A percentile compares a stretch with the other conserved stretches of the same genome.
phyloP scores from a whole-genome alignment of 2,113 vertebrate species.

The Cynocephalus volans region DNA sequence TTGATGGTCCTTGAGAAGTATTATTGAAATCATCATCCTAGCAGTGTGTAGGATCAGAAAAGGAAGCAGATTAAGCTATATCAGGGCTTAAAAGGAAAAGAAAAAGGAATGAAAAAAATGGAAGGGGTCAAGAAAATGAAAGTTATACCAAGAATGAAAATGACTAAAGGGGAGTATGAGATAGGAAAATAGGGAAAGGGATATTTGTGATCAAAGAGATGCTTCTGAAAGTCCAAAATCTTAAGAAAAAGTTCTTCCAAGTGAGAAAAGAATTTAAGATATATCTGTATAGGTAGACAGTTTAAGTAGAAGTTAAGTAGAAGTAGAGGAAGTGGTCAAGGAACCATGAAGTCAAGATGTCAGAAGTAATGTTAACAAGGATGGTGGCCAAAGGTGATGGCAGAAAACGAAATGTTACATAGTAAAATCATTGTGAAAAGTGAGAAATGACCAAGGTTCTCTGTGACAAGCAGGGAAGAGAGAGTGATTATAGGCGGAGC shows the following conservation, averaged over 20 bases:
- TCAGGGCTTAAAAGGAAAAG: background rate
- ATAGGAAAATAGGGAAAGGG: background rate
- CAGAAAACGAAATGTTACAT: constrained; percentile 6
- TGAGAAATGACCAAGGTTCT: background rate
- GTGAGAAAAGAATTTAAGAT: background rate
- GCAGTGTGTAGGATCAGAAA: background rate
- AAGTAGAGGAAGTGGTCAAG: background rate
- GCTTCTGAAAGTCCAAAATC: background rate
- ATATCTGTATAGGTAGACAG: background rate
- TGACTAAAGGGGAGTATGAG: background rate
- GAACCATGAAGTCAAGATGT: background rate
- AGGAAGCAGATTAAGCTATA: background rate
- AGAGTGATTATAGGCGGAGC: background rate
- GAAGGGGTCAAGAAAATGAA: background rate
- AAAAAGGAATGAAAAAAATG: background rate
- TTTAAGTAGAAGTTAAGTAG: background rate
- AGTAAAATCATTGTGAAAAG: constrained; percentile 29
- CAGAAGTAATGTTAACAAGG: background rate
- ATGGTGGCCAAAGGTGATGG: background rate
- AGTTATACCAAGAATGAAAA: background rate
- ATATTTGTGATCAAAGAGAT: background rate
- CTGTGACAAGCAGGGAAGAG: background rate
- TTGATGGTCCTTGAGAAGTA: background rate
- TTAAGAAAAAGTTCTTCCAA: background rate
- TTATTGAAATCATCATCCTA: background rate